Base-by-base conservation (phyloP, 2,113 vertebrate genomes). In the Grammomys dolichurus region DNA sequence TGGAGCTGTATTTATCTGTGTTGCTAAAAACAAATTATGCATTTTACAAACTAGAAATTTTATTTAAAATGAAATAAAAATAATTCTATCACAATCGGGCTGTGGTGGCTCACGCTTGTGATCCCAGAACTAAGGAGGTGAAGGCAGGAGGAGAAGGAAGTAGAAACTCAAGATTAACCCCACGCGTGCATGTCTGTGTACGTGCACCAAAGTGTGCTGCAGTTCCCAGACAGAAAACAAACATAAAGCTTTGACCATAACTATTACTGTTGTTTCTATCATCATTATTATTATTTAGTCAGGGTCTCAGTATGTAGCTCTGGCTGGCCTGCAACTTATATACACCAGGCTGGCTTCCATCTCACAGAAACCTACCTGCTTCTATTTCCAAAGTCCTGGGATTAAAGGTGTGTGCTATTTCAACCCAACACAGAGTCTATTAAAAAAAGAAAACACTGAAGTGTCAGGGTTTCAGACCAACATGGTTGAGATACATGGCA, bases 31-130 rank as follows among this genome's bases (percentile, higher is more conserved):
- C 54, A 73, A 87, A 93, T 70, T 7, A 94, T 4, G 4, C 48
- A 92, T 86, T 96, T 92, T 85, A n/a, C 20, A 95, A 93, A 89
- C 2, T 56, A 40, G 48, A 87, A 85, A 33, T 86, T 11, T 33
- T 36, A 80, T 40, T 82, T 81, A 82, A 82, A 4, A 90, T 46
- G 33, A 48, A 46, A 60, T 63, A 40, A 80, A 63, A 96, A 87
- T 56, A 91, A 13, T 93, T 93, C 20, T 81, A 65, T 65, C 54
- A 77, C 40, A 81, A 93, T 11, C 63, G 28, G 69, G 43, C 14
- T 14, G 20, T 0, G 16, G 82, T 13, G 17, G 9, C 31, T 70
- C 46, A 70, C 11, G 48, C 19, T 17, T 87, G 43, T 54, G 65
- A 87, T 51, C 31, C 85, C 31, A 69, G 19, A 51, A 70, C 20